phyloP scores from a whole-genome alignment of 2,888 invertebrate species.

The Xylocampa areola region DNA sequence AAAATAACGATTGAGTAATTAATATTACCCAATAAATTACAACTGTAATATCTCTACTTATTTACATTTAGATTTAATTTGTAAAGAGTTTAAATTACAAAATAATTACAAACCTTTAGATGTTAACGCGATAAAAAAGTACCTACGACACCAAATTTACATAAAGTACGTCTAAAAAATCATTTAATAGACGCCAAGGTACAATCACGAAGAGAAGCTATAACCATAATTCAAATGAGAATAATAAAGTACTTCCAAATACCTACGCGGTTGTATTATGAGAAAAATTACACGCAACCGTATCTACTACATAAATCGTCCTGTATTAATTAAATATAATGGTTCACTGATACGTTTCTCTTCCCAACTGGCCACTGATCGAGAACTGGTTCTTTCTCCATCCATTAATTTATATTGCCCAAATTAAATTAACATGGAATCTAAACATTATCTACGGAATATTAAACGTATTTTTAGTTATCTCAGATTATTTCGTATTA shows the following conservation, averaged over 20 bases:
- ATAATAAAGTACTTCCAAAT: slow-evolving; percentile 69
- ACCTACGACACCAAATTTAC: slow-evolving; percentile 46
- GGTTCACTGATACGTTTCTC: slow-evolving; percentile 77
- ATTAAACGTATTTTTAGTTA: slow-evolving; percentile 67
- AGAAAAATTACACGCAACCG: slow-evolving; percentile 78
- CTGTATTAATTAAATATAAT: slow-evolving; percentile 85
- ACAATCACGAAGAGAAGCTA: slow-evolving; percentile 64
- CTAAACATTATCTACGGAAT: slow-evolving; percentile 74
- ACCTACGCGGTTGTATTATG: slow-evolving; percentile 70
- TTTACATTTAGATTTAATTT: slow-evolving; percentile 57
- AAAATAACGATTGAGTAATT: slow-evolving; percentile 42
- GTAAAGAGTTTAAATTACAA: slow-evolving; percentile 52
- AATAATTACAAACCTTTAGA: slow-evolving; percentile 57
- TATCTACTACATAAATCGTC: slow-evolving; percentile 79
- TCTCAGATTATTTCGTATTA: slow-evolving; percentile 59
- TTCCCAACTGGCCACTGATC: slow-evolving; percentile 73
- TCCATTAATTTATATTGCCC: slow-evolving; percentile 82
- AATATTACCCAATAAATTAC: slow-evolving; percentile 49
- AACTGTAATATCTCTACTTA: slow-evolving; percentile 42
- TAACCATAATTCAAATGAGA: slow-evolving; percentile 76
- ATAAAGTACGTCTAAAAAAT: slow-evolving; percentile 49
- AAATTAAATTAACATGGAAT: slow-evolving; percentile 83
- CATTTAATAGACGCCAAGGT: slow-evolving; percentile 46
- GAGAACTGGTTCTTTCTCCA: slow-evolving; percentile 77
- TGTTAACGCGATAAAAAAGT: slow-evolving; percentile 51